Evolutionary conservation across 2,797 vertebrate species (phyloP).

Genomic region (Peromyscus attwateri): DNA sequence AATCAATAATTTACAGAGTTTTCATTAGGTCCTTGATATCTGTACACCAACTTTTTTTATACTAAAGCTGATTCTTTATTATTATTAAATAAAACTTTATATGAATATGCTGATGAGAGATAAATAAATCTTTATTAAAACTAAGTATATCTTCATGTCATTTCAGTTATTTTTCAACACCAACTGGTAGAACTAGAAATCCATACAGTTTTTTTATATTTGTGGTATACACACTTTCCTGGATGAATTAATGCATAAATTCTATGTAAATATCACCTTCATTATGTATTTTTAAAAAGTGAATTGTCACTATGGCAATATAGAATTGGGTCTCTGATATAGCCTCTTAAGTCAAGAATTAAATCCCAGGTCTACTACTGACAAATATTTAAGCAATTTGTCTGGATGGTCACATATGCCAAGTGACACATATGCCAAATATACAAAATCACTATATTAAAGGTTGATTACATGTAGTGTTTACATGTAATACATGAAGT

Average conservation of each 20-base stretch:
- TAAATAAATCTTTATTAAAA: constrained; percentile 20
- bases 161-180: not conserved
- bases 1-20: not conserved
- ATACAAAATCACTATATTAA: not conserved
- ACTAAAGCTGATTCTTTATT: not conserved
- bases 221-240: not conserved
- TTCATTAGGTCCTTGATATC: not conserved
- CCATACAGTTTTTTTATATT: not conserved
- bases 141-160: not conserved
- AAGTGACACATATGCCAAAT: not conserved
- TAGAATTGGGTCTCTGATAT: not conserved
- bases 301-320: not conserved
- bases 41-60: not conserved
- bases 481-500: not conserved
- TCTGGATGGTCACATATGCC: not conserved
- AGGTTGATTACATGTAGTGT: too few relatives aligned
- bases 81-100: not conserved
- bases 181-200: not conserved
- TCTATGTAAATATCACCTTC: not conserved
- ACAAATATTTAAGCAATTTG: not conserved
- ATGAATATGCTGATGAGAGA: not conserved
- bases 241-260: not conserved
- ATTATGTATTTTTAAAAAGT: not conserved
- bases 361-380: not conserved
- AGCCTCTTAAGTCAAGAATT: not conserved